These are phyloP conservation scores for Spilogale gracilis DNA, from an alignment of 2,113 vertebrate genomes.

Conservation along the genomic window DNA sequence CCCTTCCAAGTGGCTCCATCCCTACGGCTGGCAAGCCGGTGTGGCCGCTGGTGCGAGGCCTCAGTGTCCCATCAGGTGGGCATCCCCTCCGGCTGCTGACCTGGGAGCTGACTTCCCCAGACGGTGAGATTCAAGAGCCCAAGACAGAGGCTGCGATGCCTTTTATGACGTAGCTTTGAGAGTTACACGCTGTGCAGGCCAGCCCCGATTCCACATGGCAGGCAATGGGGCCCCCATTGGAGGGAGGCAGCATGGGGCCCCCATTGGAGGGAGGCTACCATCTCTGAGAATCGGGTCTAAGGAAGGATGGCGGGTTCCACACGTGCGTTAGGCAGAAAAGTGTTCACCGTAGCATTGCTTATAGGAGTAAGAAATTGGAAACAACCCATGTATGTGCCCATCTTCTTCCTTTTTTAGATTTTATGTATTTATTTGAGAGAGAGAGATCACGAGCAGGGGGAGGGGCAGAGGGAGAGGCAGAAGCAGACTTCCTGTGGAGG, in stretches of 20 bases:
- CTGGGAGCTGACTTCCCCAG: neutral
- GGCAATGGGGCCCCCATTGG: rapidly evolving
- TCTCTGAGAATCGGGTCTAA: neutral
- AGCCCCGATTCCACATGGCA: neutral
- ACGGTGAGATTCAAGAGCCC: neutral
- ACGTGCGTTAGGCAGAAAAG: neutral
- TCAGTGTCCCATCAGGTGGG: neutral
- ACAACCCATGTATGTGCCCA: rapidly evolving
- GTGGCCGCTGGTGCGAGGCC: neutral
- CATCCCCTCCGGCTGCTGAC: neutral
- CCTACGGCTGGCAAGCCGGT: neutral
- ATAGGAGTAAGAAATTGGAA: neutral
- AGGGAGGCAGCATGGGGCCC: rapidly evolving
- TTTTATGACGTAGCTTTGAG: neutral
- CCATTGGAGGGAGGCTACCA: neutral
- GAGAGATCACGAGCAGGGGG: too few relatives aligned
- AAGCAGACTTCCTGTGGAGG: too few relatives aligned
- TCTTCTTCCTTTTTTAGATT: too few relatives aligned
- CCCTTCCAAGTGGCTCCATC: neutral
- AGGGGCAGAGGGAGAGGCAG: too few relatives aligned
- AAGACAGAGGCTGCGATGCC: neutral
- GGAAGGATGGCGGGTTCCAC: neutral
- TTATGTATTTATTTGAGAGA: too few relatives aligned
- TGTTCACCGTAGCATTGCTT: neutral
- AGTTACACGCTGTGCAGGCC: neutral